Evolutionary conservation across 2,113 vertebrate species (phyloP).

Genomic region (Thunnus maccoyii): DNA sequence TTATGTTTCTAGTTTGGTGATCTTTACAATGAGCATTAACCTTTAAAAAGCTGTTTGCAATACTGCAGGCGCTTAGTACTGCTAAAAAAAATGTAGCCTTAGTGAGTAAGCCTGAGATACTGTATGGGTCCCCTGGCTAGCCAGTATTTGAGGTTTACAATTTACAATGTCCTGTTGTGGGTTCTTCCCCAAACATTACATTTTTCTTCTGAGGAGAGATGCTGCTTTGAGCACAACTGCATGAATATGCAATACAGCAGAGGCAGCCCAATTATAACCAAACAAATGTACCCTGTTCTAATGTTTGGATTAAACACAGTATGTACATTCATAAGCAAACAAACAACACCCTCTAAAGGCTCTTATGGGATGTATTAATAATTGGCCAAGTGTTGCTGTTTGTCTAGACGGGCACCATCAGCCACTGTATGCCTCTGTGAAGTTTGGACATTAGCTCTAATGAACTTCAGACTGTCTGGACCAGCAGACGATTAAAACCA

Average conservation of each 20-base stretch:
- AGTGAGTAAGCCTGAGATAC: too few relatives aligned
- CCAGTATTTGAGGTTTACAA: neutral
- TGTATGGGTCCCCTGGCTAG: neutral
- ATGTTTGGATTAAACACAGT: conserved; percentile 4
- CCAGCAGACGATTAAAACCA: conserved; percentile 70
- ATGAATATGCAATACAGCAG: conserved; percentile 25
- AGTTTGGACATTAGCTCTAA: conserved; percentile 72
- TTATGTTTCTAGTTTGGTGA: neutral
- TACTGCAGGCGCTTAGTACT: neutral
- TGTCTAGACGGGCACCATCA: conserved; percentile 42
- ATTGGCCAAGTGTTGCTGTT: conserved; percentile 41
- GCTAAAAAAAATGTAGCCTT: neutral
- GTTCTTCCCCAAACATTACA: conserved; percentile 27
- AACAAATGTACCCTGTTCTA: conserved; percentile 39
- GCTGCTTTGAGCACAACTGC: neutral
- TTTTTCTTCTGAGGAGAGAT: conserved; percentile 16
- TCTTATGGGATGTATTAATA: conserved; percentile 45
- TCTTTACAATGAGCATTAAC: neutral
- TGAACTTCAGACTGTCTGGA: conserved; percentile 70
- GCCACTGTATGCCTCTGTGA: conserved; percentile 41
- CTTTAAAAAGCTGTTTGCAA: neutral
- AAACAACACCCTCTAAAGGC: conserved; percentile 38
- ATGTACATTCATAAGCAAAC: conserved; percentile 20
- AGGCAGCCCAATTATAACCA: conserved; percentile 40
- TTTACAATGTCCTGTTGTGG: neutral